Evolutionary conservation across 2,888 invertebrate species (phyloP).

Genomic region (Tanytarsus gracilentus): DNA sequence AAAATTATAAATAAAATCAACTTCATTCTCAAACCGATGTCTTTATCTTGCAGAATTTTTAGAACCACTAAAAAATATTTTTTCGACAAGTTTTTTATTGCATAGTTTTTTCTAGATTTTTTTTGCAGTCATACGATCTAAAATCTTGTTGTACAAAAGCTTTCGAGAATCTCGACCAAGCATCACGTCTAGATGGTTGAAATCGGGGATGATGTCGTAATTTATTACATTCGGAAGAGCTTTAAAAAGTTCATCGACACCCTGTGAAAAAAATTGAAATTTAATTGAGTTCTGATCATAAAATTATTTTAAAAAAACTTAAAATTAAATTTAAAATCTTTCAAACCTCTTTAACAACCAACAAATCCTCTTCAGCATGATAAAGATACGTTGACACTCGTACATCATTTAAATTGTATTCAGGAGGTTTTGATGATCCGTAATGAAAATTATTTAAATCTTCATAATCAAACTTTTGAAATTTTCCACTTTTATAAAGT

Average conservation of each 20-base stretch:
- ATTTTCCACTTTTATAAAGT: conserved; percentile 35
- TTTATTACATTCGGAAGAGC: neutral
- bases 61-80: too few species aligned
- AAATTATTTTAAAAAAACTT: neutral
- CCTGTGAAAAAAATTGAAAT: neutral
- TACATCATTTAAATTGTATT: conserved; percentile 41
- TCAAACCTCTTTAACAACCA: too few species aligned
- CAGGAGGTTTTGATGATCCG: conserved; percentile 41
- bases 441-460: conserved; percentile 42
- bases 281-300: neutral
- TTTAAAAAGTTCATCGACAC: neutral
- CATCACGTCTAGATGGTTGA: conserved; percentile 1
- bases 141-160: neutral
- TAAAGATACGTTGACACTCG: conserved; percentile 38
- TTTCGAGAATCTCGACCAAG: neutral
- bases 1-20: neutral
- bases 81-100: too few species aligned
- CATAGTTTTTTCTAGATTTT: too few species aligned
- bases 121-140: neutral
- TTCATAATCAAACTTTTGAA: conserved; percentile 46
- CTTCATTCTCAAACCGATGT: neutral
- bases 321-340: neutral
- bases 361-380: too few species aligned
- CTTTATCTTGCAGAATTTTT: too few species aligned
- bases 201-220: neutral